Base-by-base conservation (phyloP, 2,113 vertebrate species). In the Brachirus orientalis region DNA sequence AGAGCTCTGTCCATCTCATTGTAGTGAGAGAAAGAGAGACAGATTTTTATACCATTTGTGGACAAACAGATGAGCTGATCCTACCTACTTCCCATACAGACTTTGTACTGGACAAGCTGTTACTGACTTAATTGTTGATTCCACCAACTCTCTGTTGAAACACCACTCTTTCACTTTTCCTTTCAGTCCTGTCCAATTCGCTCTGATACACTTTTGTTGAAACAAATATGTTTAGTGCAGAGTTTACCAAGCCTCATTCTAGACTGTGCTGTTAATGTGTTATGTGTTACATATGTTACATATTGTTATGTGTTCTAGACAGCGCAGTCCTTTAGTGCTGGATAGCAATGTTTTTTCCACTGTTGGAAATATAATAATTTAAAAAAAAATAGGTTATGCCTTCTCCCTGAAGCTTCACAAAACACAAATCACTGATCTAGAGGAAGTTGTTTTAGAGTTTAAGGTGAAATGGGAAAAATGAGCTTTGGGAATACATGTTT, bases 1-100 rank as follows among this genome's bases (percentile, higher is more conserved):
- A n/a, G 89, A 82, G 51, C 20, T 72, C 61, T 84, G 74, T 88
- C 71, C 48, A 44, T 85, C 85, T 85, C 58, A 61, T 51, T 61
- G 37, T 69, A 75, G 50, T 57, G 63, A 70, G 43, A 68, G 73
- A 75, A 41, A 60, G 53, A 69, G 61, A n/a, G n/a, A n/a, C n/a
- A n/a, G n/a, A 77, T 82, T 70, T 67, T 72, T 77, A 5, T 79
- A 69, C 14, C 51, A 41, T 78, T 84, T 83, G 48, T 70, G 46
- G 69, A 69, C 22, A 16, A 69, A 69, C 61, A 66, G 71, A 41
- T 22, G 63, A 75, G 73, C 67, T 73, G 17, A 64, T 60, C 46
- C 52, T 50, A 13, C 28, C n/a, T n/a, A 40, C 54, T 59, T 72
- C 51, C 54, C 76, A 67, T 62, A 54, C 33, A 36, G 18, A 56